phyloP scores from a whole-genome alignment of 1,140 invertebrate species.

The Gonioctena quinquepunctata region DNA sequence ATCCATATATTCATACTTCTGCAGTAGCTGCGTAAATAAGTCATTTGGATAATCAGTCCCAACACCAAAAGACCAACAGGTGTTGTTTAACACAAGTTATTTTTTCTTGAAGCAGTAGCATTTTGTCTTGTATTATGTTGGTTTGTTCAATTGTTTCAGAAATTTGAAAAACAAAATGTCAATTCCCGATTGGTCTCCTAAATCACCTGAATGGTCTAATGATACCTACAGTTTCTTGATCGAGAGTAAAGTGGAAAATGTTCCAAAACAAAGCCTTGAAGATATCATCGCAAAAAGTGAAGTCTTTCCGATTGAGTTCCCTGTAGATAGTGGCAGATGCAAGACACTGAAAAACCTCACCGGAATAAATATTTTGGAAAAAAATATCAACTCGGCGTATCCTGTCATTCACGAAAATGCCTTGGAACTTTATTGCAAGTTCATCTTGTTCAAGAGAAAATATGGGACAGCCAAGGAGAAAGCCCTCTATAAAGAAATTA shows the following conservation, averaged over 20 bases:
- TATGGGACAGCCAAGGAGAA: constrained; percentile 61
- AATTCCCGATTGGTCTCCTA: constrained; percentile 23
- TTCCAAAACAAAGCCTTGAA: constrained; percentile 30
- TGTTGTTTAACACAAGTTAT: no score
- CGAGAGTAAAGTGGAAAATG: background rate
- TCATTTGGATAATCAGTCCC: no score
- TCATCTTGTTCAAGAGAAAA: constrained; percentile 57
- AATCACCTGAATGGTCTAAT: constrained; percentile 19
- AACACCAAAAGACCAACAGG: no score
- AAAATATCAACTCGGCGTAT: constrained; percentile 58
- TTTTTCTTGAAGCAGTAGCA: no score
- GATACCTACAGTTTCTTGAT: constrained; percentile 11
- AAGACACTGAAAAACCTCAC: constrained; percentile 48
- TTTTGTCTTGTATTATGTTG: no score
- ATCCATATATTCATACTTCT: no score
- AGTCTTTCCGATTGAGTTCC: constrained; percentile 56
- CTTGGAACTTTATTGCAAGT: constrained; percentile 54
- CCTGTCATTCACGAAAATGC: constrained; percentile 58
- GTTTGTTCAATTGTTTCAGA: no score
- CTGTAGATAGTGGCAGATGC: constrained; percentile 54
- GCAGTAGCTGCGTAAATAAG: no score
- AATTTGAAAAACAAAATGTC: no score
- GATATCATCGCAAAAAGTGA: constrained; percentile 56
- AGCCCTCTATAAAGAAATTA: constrained; percentile 61
- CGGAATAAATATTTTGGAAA: constrained; percentile 45